phyloP scores from a whole-genome alignment of 2,797 vertebrate species.

The Pogonophryne albipinna region DNA sequence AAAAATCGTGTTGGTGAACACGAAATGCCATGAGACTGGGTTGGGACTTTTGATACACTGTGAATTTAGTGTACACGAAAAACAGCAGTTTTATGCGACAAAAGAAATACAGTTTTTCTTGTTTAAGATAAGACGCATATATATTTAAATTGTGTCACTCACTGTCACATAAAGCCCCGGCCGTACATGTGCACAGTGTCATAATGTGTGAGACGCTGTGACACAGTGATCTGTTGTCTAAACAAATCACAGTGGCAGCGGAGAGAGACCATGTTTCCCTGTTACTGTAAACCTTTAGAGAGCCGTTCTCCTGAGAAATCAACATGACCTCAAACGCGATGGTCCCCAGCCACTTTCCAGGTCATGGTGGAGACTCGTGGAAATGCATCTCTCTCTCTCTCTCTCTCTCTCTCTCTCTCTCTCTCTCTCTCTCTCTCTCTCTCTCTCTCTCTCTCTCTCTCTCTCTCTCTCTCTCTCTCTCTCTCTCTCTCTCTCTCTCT shows the following conservation, averaged over 20 bases:
- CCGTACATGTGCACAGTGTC: constrained; percentile 58
- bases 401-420: constrained; percentile 5
- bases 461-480: too few species aligned
- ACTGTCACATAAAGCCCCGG: constrained; percentile 64
- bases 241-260: constrained; percentile 82
- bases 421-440: too few species aligned
- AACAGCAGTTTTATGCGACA: constrained; percentile 9
- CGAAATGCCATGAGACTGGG: too few species aligned
- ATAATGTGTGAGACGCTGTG: constrained; percentile 71
- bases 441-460: too few species aligned
- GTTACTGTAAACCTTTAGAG: constrained; percentile 62
- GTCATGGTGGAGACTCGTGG: constrained; percentile 50
- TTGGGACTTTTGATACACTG: neutral
- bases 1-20: too few species aligned
- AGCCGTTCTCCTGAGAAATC: constrained; percentile 81
- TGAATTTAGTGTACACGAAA: neutral
- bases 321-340: constrained; percentile 76
- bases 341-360: constrained; percentile 39
- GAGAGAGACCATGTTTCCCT: constrained; percentile 68
- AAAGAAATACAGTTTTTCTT: neutral
- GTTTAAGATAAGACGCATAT: constrained; percentile 53
- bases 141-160: constrained; percentile 72
- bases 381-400: constrained; percentile 45
- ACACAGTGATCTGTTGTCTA: constrained; percentile 72
- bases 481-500: too few species aligned